phyloP scores from a whole-genome alignment of 1,140 invertebrate species.

The Diabrotica virgifera region DNA sequence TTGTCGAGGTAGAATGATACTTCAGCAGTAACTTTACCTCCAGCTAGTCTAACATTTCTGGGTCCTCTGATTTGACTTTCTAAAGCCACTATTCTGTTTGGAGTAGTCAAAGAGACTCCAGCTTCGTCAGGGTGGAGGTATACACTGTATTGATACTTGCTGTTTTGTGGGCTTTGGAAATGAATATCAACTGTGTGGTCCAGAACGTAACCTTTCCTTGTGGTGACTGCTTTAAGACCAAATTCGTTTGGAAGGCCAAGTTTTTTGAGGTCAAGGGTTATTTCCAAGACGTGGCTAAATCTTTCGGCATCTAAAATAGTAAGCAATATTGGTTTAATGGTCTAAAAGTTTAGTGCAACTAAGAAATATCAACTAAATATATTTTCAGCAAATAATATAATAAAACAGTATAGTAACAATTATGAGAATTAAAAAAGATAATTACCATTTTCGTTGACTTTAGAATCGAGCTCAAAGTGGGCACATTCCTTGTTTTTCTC shows the following conservation, averaged over 20 bases:
- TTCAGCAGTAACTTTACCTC: slow-evolving; percentile 50
- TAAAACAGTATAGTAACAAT: slow-evolving; percentile 4
- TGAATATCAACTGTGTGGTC: slow-evolving; percentile 68
- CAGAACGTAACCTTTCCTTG: slow-evolving; percentile 55
- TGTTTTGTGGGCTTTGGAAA: slow-evolving; percentile 61
- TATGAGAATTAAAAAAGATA: slow-evolving; percentile 12
- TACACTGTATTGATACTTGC: slow-evolving; percentile 65
- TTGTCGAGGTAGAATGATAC: slow-evolving; percentile 66
- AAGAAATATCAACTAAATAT: too few relatives aligned
- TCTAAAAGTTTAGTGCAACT: background rate
- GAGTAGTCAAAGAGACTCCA: slow-evolving; percentile 59
- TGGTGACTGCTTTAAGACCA: slow-evolving; percentile 61
- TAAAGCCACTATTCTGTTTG: slow-evolving; percentile 61
- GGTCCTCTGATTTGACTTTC: slow-evolving; percentile 43
- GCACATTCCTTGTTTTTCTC: slow-evolving; percentile 75
- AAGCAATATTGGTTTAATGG: background rate
- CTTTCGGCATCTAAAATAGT: slow-evolving; percentile 38
- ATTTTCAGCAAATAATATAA: too few relatives aligned
- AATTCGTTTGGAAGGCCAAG: slow-evolving; percentile 69
- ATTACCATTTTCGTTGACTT: slow-evolving; percentile 54
- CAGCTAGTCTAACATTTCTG: slow-evolving; percentile 24
- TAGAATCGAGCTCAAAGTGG: slow-evolving; percentile 65
- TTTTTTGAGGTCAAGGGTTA: slow-evolving; percentile 65
- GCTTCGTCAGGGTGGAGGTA: slow-evolving; percentile 59
- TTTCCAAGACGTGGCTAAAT: slow-evolving; percentile 54